Conservation (phyloP, 2,113 vertebrate species). For the Albula goreensis region DNA sequence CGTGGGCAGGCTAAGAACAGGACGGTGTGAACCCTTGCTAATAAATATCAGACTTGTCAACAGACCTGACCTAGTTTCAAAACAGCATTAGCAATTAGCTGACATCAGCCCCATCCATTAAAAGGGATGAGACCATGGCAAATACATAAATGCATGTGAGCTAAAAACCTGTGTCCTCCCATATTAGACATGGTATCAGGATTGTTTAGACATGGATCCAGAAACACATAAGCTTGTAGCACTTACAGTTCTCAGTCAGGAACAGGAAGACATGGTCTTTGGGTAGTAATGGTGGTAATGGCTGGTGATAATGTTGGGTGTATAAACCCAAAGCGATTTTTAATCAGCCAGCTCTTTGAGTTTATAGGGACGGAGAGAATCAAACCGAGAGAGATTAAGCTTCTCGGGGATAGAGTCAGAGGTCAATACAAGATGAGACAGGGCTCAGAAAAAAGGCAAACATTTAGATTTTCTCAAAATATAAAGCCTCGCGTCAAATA, state of each 20-base stretch:
- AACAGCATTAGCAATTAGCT: constrained; percentile 2
- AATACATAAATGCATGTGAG: constrained; percentile 14
- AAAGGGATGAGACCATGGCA: constrained; percentile 4
- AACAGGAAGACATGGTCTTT: neutral
- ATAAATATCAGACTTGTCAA: neutral
- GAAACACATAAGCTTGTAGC: neutral
- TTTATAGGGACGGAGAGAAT: neutral
- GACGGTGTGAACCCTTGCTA: neutral
- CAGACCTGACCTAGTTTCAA: constrained; percentile 10
- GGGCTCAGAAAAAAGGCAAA: too few species aligned
- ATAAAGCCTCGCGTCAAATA: too few species aligned
- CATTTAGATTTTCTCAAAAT: too few species aligned
- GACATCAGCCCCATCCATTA: constrained; percentile 1
- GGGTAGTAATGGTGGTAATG: neutral
- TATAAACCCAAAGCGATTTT: neutral
- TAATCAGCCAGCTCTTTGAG: neutral
- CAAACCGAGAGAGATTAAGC: neutral
- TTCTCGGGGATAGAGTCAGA: neutral
- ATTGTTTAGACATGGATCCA: neutral
- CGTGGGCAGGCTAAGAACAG: neutral
- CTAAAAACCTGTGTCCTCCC: neutral
- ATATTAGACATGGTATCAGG: neutral
- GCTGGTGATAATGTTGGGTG: neutral
- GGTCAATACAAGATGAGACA: neutral
- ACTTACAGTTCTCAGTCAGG: neutral